Conservation (phyloP, 1,140 invertebrate species). For the Tetranychus urticae region DNA sequence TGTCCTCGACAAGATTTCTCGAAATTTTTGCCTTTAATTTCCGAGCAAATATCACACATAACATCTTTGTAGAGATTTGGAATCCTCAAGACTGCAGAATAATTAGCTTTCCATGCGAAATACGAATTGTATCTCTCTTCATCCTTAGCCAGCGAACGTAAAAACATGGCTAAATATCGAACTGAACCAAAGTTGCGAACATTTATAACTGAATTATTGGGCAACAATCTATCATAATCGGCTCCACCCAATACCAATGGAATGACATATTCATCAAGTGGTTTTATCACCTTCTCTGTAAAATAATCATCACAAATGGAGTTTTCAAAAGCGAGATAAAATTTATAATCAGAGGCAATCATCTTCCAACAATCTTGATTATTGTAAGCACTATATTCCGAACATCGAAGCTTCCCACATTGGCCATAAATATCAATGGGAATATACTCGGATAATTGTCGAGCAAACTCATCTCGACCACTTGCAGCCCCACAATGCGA, state of each 20-base stretch:
- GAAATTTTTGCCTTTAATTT: neutral
- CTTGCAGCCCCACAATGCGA: conserved; percentile 33
- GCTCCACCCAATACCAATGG: conserved; percentile 21
- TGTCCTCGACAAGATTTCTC: neutral
- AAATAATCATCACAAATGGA: conserved; percentile 21
- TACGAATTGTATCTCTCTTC: conserved; percentile 16
- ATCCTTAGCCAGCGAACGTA: conserved; percentile 14
- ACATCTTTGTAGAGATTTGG: neutral
- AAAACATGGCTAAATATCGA: conserved; percentile 15
- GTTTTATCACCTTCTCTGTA: conserved; percentile 21
- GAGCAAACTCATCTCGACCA: conserved; percentile 27
- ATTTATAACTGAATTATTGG: conserved; percentile 22
- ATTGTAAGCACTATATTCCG: conserved; percentile 7
- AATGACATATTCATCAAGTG: conserved; percentile 16
- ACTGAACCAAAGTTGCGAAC: conserved; percentile 15
- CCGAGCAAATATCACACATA: neutral
- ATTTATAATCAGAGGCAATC: conserved; percentile 16
- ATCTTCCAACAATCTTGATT: conserved; percentile 11
- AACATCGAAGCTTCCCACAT: conserved; percentile 23
- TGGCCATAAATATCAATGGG: conserved; percentile 37
- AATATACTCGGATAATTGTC: conserved; percentile 28
- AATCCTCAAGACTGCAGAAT: neutral
- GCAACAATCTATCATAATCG: conserved; percentile 18
- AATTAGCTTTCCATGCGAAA: conserved; percentile 17
- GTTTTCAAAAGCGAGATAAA: conserved; percentile 22